Evolutionary conservation across 2,888 invertebrate genomes (phyloP).

Genomic region (Panorpa germanica): DNA sequence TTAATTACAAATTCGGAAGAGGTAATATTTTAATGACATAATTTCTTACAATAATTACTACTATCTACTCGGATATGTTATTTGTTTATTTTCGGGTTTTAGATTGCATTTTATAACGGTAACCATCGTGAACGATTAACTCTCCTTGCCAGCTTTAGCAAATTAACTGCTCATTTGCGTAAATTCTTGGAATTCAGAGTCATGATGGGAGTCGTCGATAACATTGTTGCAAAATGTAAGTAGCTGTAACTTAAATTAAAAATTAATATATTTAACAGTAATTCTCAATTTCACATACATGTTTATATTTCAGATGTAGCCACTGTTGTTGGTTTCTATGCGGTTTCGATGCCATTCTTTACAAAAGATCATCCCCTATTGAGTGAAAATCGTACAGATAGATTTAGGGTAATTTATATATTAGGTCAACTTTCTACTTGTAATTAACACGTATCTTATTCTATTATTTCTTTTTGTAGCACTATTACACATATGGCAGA

Average conservation of each 20-base stretch:
- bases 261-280: slow-evolving; percentile 5
- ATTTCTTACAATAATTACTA: not conserved
- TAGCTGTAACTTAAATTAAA: slow-evolving; percentile 12
- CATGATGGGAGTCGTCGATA: slow-evolving; percentile 87
- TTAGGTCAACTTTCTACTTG: slow-evolving; percentile 1
- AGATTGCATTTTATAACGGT: slow-evolving; percentile 45
- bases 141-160: slow-evolving; percentile 72
- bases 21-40: slow-evolving; percentile 43
- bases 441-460: slow-evolving; percentile 6
- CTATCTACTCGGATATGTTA: not conserved
- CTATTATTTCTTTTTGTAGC: slow-evolving; percentile 25
- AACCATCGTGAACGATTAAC: slow-evolving; percentile 77
- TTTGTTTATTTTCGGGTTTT: not conserved
- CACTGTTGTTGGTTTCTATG: slow-evolving; percentile 89
- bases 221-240: slow-evolving; percentile 89
- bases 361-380: slow-evolving; percentile 47
- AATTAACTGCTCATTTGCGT: slow-evolving; percentile 66
- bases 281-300: not conserved
- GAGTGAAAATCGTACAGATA: slow-evolving; percentile 46
- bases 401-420: slow-evolving; percentile 44
- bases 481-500: slow-evolving; percentile 92
- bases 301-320: slow-evolving; percentile 53
- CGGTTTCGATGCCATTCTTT: slow-evolving; percentile 89
- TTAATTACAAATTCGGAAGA: slow-evolving; percentile 96
- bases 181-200: slow-evolving; percentile 80